Base-by-base conservation (phyloP, 2,113 vertebrate genomes). In the Notiomystis cincta region DNA sequence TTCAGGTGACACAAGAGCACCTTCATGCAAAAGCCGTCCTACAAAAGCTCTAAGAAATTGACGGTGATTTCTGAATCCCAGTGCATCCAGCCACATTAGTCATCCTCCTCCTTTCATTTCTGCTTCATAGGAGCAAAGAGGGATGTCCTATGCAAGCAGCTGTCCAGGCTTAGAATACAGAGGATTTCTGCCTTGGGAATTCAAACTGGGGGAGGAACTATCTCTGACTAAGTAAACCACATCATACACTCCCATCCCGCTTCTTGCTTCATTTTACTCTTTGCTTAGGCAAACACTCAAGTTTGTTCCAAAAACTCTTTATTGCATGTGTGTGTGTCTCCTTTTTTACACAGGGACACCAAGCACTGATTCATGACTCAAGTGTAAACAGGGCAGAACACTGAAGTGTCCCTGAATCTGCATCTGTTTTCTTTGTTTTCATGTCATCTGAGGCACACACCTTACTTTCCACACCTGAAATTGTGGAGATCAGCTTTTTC, bases 191-290 rank as follows among this genome's bases (percentile, higher is more conserved):
- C 38, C 35, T 73, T 1, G 2, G 47, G 31, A 78, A 66, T 51
- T 87, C n/a, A 65, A 37, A 33, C 57, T 28, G 11, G 9, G 14
- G n/a, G n/a, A 81, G n/a, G 22, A 57, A 60, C 15, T 42, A n/a
- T 50, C 28, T 84, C 56, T 89, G 31, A 61, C 22, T 25, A 47
- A 47, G 31, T 65, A 87, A 89, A 87, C 37, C 15, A 40, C 17
- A 57, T 33, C 23, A 53, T 25, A 40, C 6, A 31, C 37, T 71
- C 38, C 40, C 1, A 0, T 53, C 21, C 30, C 1, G 0, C n/a
- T 93, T 84, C 60, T 67, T 67, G 18, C 48, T 91, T 61, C 21
- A 56, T 86, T 89, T 87, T 40, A 27, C 15, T 67, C n/a, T 73
- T 72, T 57, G n/a, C 31, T 77, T 57, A 58, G 65, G 17, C 62